Base-by-base conservation (phyloP, 1,140 invertebrate genomes). In the Teleogryllus occipitalis region DNA sequence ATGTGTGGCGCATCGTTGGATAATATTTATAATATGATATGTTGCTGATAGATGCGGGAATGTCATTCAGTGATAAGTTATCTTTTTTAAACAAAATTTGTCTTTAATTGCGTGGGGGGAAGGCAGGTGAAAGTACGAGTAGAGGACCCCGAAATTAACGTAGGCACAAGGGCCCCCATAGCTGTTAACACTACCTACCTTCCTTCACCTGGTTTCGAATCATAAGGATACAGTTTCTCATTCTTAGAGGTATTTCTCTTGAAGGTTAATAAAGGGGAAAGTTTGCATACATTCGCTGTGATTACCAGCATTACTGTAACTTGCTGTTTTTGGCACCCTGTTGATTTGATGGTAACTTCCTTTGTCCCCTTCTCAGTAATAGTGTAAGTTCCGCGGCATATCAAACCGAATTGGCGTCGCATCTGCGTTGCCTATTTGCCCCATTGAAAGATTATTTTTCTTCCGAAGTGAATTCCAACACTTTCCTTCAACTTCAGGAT, bases 401-500 rank as follows among this genome's bases (percentile, higher is more conserved):
- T 72, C 65, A 72, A 72, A 72, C 2, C 65, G 6, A 72, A 72
- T 72, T 72, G 65, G 65, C 3, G 65, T 72, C 65, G 1, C 6
- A n/a, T 72, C 65, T 15, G 65, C 65, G 65, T 72, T 72, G 65
- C 65, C 65, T 76, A 21, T 76, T 46, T 76, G 75, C 14, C 4
- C 12, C 1, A 76, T 21, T 46, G 14, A 22, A 76, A 21, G 22
- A 21, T 75, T 10, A 8, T 75, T 21, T 46, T 27, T 21, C 3
- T 76, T 76, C 7, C 39, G 75, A 22, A 76, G 7, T 14, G 75
- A 14, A 12, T 21, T 21, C n/a, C 1, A 76, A 76, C 14, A 14
- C 14, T 27, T 46, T 76, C 7, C 75, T 76, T 76, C 75, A 76
- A 76, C 7, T 76, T 76, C 75, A 76, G 75, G 75, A 76, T 76